Percentiles rank a stretch among this genome's conserved stretches.
Conservation (phyloP, 2,797 vertebrate genomes). For the Myotis pilosus region DNA sequence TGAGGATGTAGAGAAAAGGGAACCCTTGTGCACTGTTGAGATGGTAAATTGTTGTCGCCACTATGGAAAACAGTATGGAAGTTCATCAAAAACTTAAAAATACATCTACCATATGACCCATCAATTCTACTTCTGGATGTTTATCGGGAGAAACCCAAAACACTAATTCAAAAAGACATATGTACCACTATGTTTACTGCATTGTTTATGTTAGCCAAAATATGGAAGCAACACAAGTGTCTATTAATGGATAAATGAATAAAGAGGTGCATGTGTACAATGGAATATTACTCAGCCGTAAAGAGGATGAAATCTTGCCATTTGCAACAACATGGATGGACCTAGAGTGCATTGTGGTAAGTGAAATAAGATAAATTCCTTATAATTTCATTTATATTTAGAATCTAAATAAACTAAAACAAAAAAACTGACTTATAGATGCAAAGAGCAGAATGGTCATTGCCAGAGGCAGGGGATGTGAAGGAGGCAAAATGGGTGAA, state of each 20-base stretch:
- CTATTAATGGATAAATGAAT: neutral
- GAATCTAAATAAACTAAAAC: neutral
- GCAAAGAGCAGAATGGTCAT: neutral
- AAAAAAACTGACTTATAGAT: neutral
- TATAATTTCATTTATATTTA: neutral
- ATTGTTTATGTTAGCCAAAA: neutral
- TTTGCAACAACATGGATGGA: neutral
- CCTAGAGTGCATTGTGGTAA: neutral
- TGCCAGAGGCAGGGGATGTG: neutral
- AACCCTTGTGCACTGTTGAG: neutral
- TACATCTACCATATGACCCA: neutral
- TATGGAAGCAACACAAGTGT: neutral
- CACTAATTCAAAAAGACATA: neutral
- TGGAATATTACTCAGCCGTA: neutral
- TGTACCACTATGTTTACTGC: neutral
- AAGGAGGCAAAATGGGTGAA: neutral
- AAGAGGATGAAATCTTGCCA: neutral
- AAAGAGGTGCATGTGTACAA: neutral
- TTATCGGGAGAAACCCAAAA: neutral
- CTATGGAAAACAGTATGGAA: neutral
- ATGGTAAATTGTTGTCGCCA: neutral
- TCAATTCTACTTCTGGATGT: neutral
- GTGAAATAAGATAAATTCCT: neutral
- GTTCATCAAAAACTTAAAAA: neutral
- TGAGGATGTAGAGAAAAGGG: neutral